phyloP scores from a whole-genome alignment of 2,888 invertebrate species.

The Ornithoptera alexandrae region DNA sequence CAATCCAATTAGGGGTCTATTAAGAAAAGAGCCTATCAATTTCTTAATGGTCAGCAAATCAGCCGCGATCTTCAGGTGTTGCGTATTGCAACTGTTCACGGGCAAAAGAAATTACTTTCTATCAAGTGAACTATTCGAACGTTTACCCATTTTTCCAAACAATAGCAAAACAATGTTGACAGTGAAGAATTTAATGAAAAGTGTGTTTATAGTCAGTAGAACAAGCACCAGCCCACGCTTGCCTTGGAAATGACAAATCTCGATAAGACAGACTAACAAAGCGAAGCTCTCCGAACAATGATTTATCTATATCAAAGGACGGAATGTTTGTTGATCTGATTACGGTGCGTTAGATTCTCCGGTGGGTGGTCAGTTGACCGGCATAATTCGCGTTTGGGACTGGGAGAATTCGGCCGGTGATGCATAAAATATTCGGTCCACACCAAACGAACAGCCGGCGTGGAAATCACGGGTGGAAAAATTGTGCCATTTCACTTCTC shows the following conservation, averaged over 20 bases:
- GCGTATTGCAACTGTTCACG: too few species aligned
- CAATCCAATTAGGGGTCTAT: too few species aligned
- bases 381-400: slow-evolving; percentile 68
- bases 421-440: slow-evolving; percentile 74
- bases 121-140: too few species aligned
- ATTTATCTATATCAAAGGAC: slow-evolving; percentile 65
- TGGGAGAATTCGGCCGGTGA: slow-evolving; percentile 63
- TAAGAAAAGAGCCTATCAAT: too few species aligned
- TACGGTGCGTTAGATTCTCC: slow-evolving; percentile 52
- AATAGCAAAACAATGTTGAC: too few species aligned
- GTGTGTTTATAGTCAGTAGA: neutral
- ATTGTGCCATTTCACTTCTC: slow-evolving; percentile 70
- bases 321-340: slow-evolving; percentile 74
- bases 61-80: too few species aligned
- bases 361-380: slow-evolving; percentile 74
- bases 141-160: too few species aligned
- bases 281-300: slow-evolving; percentile 43
- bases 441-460: slow-evolving; percentile 44
- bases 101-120: too few species aligned
- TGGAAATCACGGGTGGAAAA: slow-evolving; percentile 62
- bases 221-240: neutral
- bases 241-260: slow-evolving; percentile 9
- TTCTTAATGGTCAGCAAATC: too few species aligned
- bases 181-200: too few species aligned
- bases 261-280: slow-evolving; percentile 32